phyloP scores from a whole-genome alignment of 2,797 vertebrate genomes.

The Phoxinus dragarum region DNA sequence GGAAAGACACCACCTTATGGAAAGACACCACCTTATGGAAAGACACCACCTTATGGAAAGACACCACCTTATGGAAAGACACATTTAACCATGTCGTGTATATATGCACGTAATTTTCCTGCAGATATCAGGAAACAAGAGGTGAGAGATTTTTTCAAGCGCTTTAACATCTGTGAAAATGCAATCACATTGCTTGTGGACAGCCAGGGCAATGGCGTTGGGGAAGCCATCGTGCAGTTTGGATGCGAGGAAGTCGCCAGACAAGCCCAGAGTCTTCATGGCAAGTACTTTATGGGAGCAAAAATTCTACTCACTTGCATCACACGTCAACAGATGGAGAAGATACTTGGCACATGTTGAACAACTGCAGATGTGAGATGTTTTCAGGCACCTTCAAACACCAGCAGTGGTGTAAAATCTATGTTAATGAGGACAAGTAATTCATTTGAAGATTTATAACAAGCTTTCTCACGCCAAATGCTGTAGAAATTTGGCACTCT shows the following conservation, averaged over 20 bases:
- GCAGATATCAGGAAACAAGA: conserved; percentile 82
- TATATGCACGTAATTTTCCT: conserved; percentile 84
- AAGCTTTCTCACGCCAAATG: neutral
- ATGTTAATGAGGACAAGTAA: neutral
- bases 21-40: too few species aligned
- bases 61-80: neutral
- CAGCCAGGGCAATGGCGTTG: conserved; percentile 79
- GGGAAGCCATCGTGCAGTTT: conserved; percentile 88
- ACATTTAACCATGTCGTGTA: conserved; percentile 49
- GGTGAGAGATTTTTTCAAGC: conserved; percentile 81
- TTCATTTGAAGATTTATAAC: neutral
- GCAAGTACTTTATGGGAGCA: conserved; percentile 79
- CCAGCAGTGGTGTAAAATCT: neutral
- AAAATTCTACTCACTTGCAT: conserved; percentile 85
- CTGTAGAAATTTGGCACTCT: neutral
- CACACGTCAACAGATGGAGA: conserved; percentile 81
- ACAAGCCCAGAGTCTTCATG: conserved; percentile 80
- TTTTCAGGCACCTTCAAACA: neutral
- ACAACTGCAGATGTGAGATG: conserved; percentile 25
- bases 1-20: too few species aligned
- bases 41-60: too few species aligned
- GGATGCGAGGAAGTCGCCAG: conserved; percentile 77
- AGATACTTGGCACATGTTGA: conserved; percentile 60
- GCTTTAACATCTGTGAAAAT: conserved; percentile 73
- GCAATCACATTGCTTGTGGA: conserved; percentile 83